A percentile compares a stretch with the other conserved stretches of the same genome.
These are phyloP conservation scores for Chaetodon trifascialis DNA, from an alignment of 2,113 vertebrate genomes.

Conservation along the genomic window DNA sequence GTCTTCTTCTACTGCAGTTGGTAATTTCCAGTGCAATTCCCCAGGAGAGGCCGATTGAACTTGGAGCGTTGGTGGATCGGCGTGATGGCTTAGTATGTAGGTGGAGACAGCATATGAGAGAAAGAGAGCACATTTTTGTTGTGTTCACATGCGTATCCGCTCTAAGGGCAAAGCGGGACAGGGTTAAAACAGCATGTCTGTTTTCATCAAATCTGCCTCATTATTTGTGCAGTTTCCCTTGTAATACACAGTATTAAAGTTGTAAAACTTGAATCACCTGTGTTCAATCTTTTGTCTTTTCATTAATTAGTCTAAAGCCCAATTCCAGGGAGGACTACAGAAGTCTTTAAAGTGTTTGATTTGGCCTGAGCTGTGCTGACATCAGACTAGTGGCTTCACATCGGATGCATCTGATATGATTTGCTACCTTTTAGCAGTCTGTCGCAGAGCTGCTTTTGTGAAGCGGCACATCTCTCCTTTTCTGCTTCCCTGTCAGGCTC, in stretches of 20 bases:
- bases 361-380: constrained; percentile 12
- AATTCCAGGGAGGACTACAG: constrained; percentile 7
- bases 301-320: constrained; percentile 3
- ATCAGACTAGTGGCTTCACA: background rate
- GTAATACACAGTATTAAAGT: background rate
- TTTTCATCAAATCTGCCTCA: constrained; percentile 3
- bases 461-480: background rate
- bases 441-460: background rate
- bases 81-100: constrained; percentile 8
- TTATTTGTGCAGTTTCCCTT: background rate
- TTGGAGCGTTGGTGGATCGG: background rate
- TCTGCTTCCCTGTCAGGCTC: background rate
- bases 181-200: background rate
- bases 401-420: background rate
- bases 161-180: background rate
- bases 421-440: constrained; percentile 19
- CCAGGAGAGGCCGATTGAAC: background rate
- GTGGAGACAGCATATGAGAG: background rate
- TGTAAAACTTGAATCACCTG: constrained; percentile 5
- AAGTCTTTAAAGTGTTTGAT: constrained; percentile 10
- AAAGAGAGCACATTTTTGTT: background rate
- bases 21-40: constrained; percentile 9
- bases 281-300: background rate
- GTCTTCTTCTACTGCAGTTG: constrained; percentile 1
- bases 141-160: background rate